Evolutionary conservation across 2,888 invertebrate genomes (phyloP), one percentile per base, ranked within the genome.

Genomic region (Apamea anceps): DNA sequence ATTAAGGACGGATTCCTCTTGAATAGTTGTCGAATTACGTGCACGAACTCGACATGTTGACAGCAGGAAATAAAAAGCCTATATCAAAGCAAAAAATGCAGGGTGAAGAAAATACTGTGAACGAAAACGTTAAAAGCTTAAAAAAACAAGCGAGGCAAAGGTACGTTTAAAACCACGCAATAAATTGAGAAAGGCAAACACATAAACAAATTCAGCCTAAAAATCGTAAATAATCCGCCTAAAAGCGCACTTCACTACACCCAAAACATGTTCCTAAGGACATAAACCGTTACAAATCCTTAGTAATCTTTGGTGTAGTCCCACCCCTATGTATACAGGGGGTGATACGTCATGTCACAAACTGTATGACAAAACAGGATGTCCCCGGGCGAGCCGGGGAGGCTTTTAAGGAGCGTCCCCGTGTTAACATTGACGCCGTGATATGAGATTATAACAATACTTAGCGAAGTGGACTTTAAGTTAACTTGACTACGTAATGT

Each of bases 341-440:
- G 88, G 89, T 91, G 91, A 91, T 89, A 89, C 91, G 92, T 91
- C 91, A 90, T 92, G 92, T 92, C 92, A 92, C 90, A 90, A 88
- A 90, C 87, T 91, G 88, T 93, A 90, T 93, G 93, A 94, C 93
- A 93, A 92, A 91, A 92, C 93, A 94, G 94, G 94, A 93, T 93
- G 92, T 92, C 92, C 92, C 90, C 85, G 82, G 90, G 92, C 89
- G 85, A 81, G 87, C 90, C 86, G 85, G 90, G 88, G 87, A 91
- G 89, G 92, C 93, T 94, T 93, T 93, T 93, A 93, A 92, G 92
- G 92, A 91, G 91, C 87, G 86, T 87, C 90, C 82, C 83, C 73
- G 63, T 84, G 84, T 88, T 81, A 81, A 85, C 77, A 80, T 83
- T 86, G 82, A 86, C 83, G 83, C 76, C 81, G 79, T 71, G 77